Base-by-base conservation (phyloP, 2,888 invertebrate genomes). In the Drosophila algonquin region DNA sequence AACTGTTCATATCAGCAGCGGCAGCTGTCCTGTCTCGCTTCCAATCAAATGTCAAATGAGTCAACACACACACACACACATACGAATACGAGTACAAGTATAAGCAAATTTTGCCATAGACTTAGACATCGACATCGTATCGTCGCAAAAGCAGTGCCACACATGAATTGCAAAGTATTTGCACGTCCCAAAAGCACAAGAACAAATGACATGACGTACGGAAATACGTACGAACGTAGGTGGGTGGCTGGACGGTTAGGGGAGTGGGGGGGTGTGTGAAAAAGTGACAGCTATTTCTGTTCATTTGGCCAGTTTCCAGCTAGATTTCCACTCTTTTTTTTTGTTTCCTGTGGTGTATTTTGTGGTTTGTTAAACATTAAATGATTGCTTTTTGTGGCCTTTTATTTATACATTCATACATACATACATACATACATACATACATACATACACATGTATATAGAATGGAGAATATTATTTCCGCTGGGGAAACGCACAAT, bases 121-220 rank as follows among this genome's bases (percentile, higher is more conserved):
- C 71, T 27, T 27, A 27, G 27, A 27, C 21, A 27, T 27, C 14
- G 3, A 14, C 14, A n/a, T 9, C 21, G 27, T n/a, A 24, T 48
- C 18, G 16, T 16, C 12, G 48, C 48, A 18, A 48, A 63, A 67
- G 54, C 73, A 57, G 52, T 61, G 75, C 73, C 75, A 73, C 14
- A 73, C 14, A 73, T 73, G 73, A 74, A 73, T 74, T 61, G 73
- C 63, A 71, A 71, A 71, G 72, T 63, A 72, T 71, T 73, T 74
- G 73, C 73, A 73, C 73, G 75, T 73, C 61, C 73, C 54, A 72
- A 4, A 12, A 40, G 70, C 68, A 70, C 71, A 44, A 54, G 53
- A 60, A 69, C 71, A 69, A 70, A 69, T 70, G 71, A 53, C 7
- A 27, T 27, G 27, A 27, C 27, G 27, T 27, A 27, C 70, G 40